These are phyloP conservation scores for Felis chaus DNA, from an alignment of 2,113 vertebrate genomes.

Conservation along the genomic window DNA sequence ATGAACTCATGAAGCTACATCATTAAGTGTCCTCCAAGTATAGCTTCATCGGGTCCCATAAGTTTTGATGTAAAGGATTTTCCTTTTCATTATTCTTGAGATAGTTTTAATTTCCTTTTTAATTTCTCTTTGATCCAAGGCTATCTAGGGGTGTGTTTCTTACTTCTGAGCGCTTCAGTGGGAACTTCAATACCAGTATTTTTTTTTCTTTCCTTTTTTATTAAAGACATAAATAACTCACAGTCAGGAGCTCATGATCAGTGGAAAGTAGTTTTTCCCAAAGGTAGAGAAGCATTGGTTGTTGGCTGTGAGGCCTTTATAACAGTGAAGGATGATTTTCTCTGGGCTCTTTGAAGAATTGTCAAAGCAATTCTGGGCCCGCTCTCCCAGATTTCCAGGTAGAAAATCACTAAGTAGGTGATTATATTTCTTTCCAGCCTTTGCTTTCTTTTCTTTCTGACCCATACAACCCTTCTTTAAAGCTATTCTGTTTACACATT, in stretches of 20 bases:
- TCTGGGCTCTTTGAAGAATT: not conserved
- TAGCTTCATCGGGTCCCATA: not conserved
- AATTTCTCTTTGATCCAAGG: conserved; percentile 9
- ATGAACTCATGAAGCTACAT: not conserved
- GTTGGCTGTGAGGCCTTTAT: not conserved
- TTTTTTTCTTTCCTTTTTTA: not conserved
- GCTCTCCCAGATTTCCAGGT: not conserved
- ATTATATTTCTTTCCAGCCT: not conserved
- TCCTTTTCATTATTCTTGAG: not conserved
- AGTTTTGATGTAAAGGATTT: not conserved
- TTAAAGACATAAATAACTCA: not conserved
- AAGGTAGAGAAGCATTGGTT: not conserved
- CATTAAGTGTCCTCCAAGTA: not conserved
- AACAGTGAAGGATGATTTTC: not conserved
- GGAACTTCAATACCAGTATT: not conserved
- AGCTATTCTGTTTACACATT: not conserved
- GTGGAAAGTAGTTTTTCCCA: not conserved
- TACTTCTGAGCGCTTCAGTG: conserved; percentile 5
- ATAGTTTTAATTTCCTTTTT: conserved; percentile 17
- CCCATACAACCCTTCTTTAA: not conserved
- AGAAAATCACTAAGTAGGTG: not conserved
- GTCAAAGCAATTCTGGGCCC: no score
- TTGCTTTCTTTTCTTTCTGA: not conserved
- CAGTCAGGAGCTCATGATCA: not conserved
- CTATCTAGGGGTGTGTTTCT: not conserved